These are phyloP conservation scores for Pristionchus japonicus DNA, from an alignment of 2,888 invertebrate species.

Conservation along the genomic window DNA sequence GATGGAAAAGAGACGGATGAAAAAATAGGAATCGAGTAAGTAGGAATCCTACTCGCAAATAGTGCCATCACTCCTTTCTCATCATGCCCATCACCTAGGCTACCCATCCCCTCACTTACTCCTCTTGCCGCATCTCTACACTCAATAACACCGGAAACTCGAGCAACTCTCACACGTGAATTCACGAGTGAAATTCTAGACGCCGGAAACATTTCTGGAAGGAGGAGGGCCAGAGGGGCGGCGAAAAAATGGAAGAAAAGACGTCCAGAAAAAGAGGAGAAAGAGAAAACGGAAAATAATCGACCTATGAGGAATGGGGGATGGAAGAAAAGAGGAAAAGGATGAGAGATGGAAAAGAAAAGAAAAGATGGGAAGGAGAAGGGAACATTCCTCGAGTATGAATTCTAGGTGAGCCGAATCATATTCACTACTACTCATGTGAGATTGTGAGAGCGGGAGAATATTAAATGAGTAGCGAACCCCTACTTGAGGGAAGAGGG, in stretches of 20 bases:
- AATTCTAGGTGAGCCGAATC: neutral
- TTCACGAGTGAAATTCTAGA: constrained; percentile 15
- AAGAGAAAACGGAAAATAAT: constrained; percentile 12
- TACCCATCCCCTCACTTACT: constrained; percentile 19
- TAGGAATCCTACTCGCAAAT: neutral
- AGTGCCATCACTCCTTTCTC: neutral
- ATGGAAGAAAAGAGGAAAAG: neutral
- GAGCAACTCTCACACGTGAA: too few relatives aligned
- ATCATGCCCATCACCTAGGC: neutral
- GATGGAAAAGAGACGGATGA: neutral
- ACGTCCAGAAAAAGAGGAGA: neutral
- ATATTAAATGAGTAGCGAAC: neutral
- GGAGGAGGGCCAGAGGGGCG: too few relatives aligned
- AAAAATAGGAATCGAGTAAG: neutral
- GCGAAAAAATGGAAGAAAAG: neutral
- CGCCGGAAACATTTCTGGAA: neutral
- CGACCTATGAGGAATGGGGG: constrained; percentile 29
- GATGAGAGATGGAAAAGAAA: neutral
- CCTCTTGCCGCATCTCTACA: neutral
- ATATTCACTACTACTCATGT: neutral
- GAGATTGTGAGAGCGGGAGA: neutral
- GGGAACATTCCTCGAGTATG: neutral
- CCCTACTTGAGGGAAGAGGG: neutral
- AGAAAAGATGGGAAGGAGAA: neutral
- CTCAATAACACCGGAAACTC: neutral